Evolutionary conservation across 2,888 invertebrate species (phyloP).

Genomic region (Rosalia funebris): DNA sequence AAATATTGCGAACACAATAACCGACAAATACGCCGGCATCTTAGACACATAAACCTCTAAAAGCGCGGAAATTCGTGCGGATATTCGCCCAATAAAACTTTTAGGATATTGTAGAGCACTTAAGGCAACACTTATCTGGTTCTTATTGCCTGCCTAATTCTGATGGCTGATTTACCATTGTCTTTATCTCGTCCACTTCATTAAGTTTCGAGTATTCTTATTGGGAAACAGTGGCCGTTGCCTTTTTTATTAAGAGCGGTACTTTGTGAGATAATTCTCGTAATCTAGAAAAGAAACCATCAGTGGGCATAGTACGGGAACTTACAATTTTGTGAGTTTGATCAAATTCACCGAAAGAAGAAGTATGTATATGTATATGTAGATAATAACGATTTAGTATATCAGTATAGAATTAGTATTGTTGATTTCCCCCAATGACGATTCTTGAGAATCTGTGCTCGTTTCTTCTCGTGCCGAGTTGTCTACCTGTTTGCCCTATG

Average conservation of each 20-base stretch:
- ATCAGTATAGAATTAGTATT: too few relatives aligned
- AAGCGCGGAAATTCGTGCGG: neutral
- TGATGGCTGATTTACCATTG: conserved; percentile 23
- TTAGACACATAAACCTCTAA: neutral
- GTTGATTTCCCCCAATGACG: too few relatives aligned
- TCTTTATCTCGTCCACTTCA: conserved; percentile 20
- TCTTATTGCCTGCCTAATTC: conserved; percentile 9
- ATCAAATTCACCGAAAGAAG: too few relatives aligned
- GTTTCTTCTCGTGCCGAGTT: too few relatives aligned
- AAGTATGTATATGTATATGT: too few relatives aligned
- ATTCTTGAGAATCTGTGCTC: too few relatives aligned
- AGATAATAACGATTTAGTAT: too few relatives aligned
- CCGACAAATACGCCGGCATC: neutral
- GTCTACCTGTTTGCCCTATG: too few relatives aligned
- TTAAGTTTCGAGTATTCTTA: conserved; percentile 20
- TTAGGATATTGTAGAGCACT: conserved; percentile 6
- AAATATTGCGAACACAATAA: neutral
- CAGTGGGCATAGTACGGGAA: too few relatives aligned
- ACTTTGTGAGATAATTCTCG: neutral
- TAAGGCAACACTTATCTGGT: conserved; percentile 19
- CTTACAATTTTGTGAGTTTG: too few relatives aligned
- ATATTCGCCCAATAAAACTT: conserved; percentile 6
- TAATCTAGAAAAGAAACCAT: too few relatives aligned
- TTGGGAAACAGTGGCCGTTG: conserved; percentile 16
- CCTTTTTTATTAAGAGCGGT: conserved; percentile 1